Evolutionary conservation across 2,888 invertebrate genomes (phyloP).

Genomic region (Leptinotarsa rubiginosa): DNA sequence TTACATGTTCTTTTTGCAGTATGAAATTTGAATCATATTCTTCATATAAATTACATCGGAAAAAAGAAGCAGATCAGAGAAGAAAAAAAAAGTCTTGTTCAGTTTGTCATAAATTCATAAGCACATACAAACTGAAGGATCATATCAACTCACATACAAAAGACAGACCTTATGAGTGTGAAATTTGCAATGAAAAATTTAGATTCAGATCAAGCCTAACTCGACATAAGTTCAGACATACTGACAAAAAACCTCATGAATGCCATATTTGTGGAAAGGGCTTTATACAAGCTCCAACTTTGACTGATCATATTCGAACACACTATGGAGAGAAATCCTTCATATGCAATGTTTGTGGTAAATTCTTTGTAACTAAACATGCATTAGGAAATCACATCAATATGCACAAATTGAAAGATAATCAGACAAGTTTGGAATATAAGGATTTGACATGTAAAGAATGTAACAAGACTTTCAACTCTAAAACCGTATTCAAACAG

Average conservation of each 20-base stretch:
- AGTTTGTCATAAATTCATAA: conserved; percentile 42
- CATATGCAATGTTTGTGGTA: conserved; percentile 57
- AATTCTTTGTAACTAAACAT: conserved; percentile 53
- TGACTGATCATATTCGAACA: conserved; percentile 46
- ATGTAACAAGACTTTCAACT: conserved; percentile 30
- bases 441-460: conserved; percentile 30
- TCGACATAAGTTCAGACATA: conserved; percentile 42
- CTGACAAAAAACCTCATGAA: conserved; percentile 43
- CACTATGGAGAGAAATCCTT: conserved; percentile 47
- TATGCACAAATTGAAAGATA: conserved; percentile 37
- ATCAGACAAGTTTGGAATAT: conserved; percentile 17
- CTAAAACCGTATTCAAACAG: conserved; percentile 31
- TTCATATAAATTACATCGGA: conserved; percentile 41
- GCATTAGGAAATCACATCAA: conserved; percentile 43
- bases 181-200: conserved; percentile 42
- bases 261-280: conserved; percentile 47
- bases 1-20: conserved; percentile 41
- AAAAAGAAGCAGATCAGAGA: conserved; percentile 43
- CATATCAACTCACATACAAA: conserved; percentile 47
- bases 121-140: conserved; percentile 43
- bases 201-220: conserved; percentile 42
- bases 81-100: conserved; percentile 41
- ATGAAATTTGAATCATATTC: conserved; percentile 36
- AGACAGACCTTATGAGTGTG: conserved; percentile 43
- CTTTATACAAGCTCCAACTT: conserved; percentile 45